Conservation (phyloP, 2,113 vertebrate species). For the Maccullochella peelii region DNA sequence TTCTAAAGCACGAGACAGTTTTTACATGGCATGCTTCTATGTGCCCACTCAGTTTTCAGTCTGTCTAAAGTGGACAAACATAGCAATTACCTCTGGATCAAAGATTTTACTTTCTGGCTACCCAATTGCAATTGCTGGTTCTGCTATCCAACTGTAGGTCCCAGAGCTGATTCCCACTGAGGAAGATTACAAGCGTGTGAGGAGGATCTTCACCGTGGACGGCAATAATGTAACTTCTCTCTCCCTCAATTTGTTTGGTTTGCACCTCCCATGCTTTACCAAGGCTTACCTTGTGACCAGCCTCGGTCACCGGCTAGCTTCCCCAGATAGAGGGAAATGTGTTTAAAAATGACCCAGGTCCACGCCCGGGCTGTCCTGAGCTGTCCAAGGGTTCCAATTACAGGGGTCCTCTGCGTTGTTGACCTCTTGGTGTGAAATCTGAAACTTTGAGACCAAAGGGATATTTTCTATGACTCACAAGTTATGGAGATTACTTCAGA, state of each 20-base stretch:
- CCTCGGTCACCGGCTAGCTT: slow-evolving; percentile 28
- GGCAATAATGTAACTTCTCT: slow-evolving; percentile 84
- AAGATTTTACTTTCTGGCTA: slow-evolving; percentile 14
- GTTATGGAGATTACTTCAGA: background rate
- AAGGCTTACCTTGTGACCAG: background rate
- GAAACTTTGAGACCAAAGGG: slow-evolving; percentile 15
- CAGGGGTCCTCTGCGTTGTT: background rate
- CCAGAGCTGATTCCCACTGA: slow-evolving; percentile 84
- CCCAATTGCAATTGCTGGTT: slow-evolving; percentile 62
- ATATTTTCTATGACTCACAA: background rate
- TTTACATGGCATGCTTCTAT: background rate
- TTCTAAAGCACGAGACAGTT: background rate
- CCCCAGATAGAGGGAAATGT: background rate
- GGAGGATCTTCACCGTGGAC: slow-evolving; percentile 88
- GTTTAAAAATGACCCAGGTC: background rate
- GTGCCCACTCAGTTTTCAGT: background rate
- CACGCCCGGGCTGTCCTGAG: background rate
- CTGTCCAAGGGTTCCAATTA: slow-evolving; percentile 5
- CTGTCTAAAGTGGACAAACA: slow-evolving; percentile 27
- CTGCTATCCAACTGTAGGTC: slow-evolving; percentile 84
- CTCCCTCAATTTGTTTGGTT: slow-evolving; percentile 42
- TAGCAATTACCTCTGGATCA: background rate
- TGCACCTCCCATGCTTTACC: slow-evolving; percentile 30
- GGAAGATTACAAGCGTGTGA: slow-evolving; percentile 90
- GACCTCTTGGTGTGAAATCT: slow-evolving; percentile 15